Evolutionary conservation across 2,113 vertebrate genomes (phyloP).

Genomic region (Pionites leucogaster): DNA sequence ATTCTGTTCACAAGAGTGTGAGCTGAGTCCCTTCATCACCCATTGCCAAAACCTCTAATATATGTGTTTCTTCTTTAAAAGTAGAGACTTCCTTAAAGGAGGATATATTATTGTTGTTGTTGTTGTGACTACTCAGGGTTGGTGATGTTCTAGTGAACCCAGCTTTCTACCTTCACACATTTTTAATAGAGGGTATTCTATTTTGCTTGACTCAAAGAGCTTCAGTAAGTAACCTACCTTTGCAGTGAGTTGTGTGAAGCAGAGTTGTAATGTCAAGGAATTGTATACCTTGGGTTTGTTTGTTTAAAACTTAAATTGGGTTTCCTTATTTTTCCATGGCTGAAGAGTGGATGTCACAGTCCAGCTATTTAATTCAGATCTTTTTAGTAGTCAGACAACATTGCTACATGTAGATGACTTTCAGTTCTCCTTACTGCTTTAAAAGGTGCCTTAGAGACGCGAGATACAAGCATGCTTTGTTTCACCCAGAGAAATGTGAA

Average conservation of each 20-base stretch:
- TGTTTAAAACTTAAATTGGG: not conserved
- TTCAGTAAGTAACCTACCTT: not conserved
- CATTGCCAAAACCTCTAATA: not conserved
- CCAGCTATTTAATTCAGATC: not conserved
- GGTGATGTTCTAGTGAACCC: not conserved
- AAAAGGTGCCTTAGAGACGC: not conserved
- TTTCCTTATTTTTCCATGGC: slow-evolving; percentile 26
- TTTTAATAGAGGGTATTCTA: not conserved
- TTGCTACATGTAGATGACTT: not conserved
- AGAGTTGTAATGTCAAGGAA: not conserved
- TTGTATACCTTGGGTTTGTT: not conserved
- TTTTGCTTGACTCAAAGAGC: not conserved
- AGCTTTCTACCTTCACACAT: not conserved
- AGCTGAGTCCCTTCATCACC: not conserved
- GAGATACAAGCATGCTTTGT: slow-evolving; percentile 43
- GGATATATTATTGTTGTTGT: not conserved
- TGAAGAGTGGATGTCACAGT: not conserved
- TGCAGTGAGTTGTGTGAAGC: not conserved
- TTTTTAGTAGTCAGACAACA: not conserved
- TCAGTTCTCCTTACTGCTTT: not conserved
- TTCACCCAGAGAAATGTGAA: slow-evolving; percentile 52
- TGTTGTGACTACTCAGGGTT: not conserved
- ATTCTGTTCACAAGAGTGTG: not conserved
- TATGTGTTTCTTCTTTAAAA: not conserved
- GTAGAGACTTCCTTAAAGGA: not conserved